phyloP scores from a whole-genome alignment of 2,113 vertebrate species.

The Erythrocercus mccallii region DNA sequence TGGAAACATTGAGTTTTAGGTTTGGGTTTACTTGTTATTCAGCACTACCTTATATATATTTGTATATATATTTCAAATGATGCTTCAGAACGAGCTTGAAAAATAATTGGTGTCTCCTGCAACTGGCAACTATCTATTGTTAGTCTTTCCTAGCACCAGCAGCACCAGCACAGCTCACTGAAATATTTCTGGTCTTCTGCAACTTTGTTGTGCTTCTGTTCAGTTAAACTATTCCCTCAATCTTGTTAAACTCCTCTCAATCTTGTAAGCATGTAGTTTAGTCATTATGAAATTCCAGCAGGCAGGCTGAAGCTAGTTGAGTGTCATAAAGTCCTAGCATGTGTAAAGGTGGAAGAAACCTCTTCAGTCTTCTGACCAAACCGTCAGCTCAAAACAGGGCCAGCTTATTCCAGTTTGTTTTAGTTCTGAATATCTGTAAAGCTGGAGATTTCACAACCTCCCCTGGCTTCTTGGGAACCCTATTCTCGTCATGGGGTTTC shows the following conservation, averaged over 20 bases:
- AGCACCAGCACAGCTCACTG: background rate
- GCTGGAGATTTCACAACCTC: background rate
- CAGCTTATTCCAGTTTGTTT: background rate
- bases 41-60: background rate
- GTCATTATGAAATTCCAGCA: background rate
- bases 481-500: background rate
- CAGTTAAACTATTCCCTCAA: background rate
- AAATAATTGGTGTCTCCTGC: background rate
- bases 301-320: background rate
- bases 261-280: background rate
- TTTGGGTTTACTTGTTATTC: background rate
- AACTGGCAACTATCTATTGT: background rate
- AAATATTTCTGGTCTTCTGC: background rate
- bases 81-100: background rate
- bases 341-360: background rate
- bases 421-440: background rate
- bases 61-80: background rate
- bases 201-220: background rate
- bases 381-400: background rate
- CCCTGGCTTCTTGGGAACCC: background rate
- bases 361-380: background rate
- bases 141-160: background rate
- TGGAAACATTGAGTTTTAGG: background rate
- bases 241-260: fast-evolving
- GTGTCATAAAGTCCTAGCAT: background rate